Evolutionary conservation across 2,113 vertebrate genomes (phyloP).

Genomic region (Rynchops niger): DNA sequence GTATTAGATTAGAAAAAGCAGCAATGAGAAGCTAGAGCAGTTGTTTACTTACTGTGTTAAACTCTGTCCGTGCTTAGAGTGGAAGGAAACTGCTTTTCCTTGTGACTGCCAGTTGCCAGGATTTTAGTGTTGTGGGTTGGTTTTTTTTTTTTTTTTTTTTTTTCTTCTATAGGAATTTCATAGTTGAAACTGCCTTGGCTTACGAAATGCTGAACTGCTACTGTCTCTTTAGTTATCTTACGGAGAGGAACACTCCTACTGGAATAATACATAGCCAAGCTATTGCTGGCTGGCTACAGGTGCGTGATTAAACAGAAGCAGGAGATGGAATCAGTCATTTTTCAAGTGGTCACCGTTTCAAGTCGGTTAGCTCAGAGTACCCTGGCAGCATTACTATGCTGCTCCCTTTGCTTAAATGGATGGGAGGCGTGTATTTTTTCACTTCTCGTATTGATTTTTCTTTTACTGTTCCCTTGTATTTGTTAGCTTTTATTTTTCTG

Average conservation of each 20-base stretch:
- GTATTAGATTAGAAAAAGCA: neutral
- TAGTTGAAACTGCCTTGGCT: neutral
- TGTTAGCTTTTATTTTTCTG: neutral
- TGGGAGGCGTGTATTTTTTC: neutral
- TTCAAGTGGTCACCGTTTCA: neutral
- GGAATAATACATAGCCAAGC: neutral
- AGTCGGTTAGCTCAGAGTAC: neutral
- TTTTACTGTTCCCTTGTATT: neutral
- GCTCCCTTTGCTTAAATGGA: neutral
- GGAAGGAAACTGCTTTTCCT: slow-evolving; percentile 41
- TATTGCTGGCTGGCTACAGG: neutral
- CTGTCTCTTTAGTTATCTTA: neutral
- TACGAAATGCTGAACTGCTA: neutral
- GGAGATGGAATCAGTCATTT: neutral
- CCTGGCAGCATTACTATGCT: neutral
- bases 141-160: neutral
- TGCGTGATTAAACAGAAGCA: neutral
- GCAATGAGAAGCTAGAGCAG: neutral
- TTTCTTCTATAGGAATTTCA: neutral
- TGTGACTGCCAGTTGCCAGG: slow-evolving; percentile 3
- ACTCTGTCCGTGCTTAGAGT: neutral
- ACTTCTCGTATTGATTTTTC: neutral
- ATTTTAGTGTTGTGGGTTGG: neutral
- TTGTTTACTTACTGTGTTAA: slow-evolving; percentile 2
- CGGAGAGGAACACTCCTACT: neutral